These are phyloP conservation scores for Osmoderma eremita DNA, from an alignment of 2,888 invertebrate species.

Conservation along the genomic window DNA sequence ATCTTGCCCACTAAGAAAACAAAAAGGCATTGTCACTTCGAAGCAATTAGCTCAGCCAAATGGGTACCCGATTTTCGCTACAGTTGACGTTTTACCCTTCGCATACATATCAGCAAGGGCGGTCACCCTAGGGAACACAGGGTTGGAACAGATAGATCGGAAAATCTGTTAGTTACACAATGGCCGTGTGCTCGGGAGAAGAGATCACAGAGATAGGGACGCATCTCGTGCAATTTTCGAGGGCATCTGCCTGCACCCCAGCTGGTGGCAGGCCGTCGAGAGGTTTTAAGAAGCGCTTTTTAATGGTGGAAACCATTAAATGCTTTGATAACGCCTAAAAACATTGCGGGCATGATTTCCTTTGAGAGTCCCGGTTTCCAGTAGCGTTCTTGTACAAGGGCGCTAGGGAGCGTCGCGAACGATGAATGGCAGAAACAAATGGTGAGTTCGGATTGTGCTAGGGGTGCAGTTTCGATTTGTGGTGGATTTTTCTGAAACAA, in stretches of 20 bases:
- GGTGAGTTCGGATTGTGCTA: too few relatives aligned
- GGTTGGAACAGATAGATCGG: slow-evolving; percentile 21
- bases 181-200: slow-evolving; percentile 4
- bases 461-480: too few relatives aligned
- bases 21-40: too few relatives aligned
- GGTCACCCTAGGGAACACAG: slow-evolving; percentile 1
- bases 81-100: too few relatives aligned
- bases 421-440: too few relatives aligned
- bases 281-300: slow-evolving; percentile 25
- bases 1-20: too few relatives aligned
- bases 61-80: too few relatives aligned
- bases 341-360: slow-evolving; percentile 27
- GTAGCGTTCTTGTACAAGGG: neutral
- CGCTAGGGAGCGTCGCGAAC: too few relatives aligned
- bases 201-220: neutral
- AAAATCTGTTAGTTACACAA: slow-evolving; percentile 34
- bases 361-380: slow-evolving; percentile 14
- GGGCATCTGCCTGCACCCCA: neutral
- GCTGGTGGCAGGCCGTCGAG: slow-evolving; percentile 1
- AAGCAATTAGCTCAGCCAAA: too few relatives aligned
- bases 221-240: neutral
- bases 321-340: slow-evolving; percentile 24
- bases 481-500: too few relatives aligned
- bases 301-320: slow-evolving; percentile 34
- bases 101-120: too few relatives aligned